Percentiles rank a stretch among this genome's conserved stretches.
Conservation (phyloP, 53 echinoderm and acorn worm genomes). For the Henricia sp. region DNA sequence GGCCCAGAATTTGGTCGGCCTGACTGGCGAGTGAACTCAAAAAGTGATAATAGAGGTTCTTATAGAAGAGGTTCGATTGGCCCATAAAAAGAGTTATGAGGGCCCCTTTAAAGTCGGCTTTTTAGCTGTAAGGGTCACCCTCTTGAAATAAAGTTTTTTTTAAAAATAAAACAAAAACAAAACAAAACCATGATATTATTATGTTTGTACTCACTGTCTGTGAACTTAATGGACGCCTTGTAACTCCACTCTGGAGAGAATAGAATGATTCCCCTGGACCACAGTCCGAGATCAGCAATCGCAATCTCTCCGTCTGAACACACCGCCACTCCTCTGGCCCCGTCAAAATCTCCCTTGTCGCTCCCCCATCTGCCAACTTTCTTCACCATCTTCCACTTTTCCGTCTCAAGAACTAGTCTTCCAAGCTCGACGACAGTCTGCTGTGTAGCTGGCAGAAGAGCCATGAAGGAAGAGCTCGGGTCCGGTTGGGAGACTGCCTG, state of each 20-base stretch:
- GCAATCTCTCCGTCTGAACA: conserved; percentile 17
- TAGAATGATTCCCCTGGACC: conserved; percentile 23
- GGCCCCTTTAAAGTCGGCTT: too few relatives aligned
- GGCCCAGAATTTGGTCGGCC: too few relatives aligned
- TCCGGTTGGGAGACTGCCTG: not conserved
- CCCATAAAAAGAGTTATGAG: not conserved
- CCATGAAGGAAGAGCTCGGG: not conserved
- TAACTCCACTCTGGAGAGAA: conserved; percentile 35
- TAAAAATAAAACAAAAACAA: not conserved
- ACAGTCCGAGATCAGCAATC: conserved; percentile 34
- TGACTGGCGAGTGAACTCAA: not conserved
- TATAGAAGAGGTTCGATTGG: not conserved
- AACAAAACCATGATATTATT: not conserved
- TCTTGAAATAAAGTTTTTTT: not conserved
- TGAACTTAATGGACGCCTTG: conserved; percentile 18
- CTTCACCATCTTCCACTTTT: conserved; percentile 24
- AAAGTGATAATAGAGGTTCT: not conserved
- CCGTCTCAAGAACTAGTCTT: conserved; percentile 4
- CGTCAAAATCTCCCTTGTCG: conserved; percentile 40
- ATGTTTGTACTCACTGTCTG: conserved; percentile 27
- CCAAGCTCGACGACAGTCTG: conserved; percentile 15
- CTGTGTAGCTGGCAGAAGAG: not conserved
- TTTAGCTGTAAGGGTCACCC: too few relatives aligned
- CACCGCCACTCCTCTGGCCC: conserved; percentile 20
- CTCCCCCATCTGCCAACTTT: conserved; percentile 18